Base-by-base conservation (phyloP, 1,140 invertebrate species). In the Aphis craccivora region DNA sequence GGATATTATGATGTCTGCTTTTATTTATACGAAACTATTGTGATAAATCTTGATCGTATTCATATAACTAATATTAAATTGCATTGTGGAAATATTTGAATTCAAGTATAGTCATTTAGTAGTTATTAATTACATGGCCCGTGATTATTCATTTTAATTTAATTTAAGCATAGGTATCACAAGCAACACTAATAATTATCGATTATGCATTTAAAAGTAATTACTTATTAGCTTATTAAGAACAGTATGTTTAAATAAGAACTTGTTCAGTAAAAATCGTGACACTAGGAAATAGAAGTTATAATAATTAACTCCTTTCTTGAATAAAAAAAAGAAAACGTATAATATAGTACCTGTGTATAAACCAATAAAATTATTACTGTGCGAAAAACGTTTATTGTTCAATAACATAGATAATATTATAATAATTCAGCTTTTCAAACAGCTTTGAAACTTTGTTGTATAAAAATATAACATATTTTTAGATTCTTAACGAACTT, bases 271-370 rank as follows among this genome's bases (percentile, higher is more conserved):
- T 87, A 45, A 18, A 48, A 84, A 43, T 83, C 23, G 25, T 43
- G 23, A 51, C 48, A 18, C 14, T 11, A 51, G 48, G 43, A 84
- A 25, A 40, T 23, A 84, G 2, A 23, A 43, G 23, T 8, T 84
- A 30, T 43, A 23, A 84, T 84, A 40, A 40, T 23, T 84, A 25
- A 43, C 43, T 84, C 2, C 9, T 84, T 11, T 30, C 43, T 25
- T 43, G 22, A 84, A 84, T n/a, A 43, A 84, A 84, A 43, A 84
- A 84, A 37, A 84, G 81, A 84, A 84, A 84, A 84, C 81, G 30
- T 11, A 14, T 67, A 67, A 5, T 76, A 76, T 76, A n/a, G 5
- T 67, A 76, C n/a, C 11, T 67, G n/a, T 76, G n/a, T 76, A n/a
- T 35, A n/a, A n/a, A 14, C n/a, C 14, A 76, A n/a, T 76, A 18